A percentile compares a stretch with the other conserved stretches of the same genome.
phyloP scores from a whole-genome alignment of 2,797 vertebrate genomes.

The Lutjanus argentimaculatus region DNA sequence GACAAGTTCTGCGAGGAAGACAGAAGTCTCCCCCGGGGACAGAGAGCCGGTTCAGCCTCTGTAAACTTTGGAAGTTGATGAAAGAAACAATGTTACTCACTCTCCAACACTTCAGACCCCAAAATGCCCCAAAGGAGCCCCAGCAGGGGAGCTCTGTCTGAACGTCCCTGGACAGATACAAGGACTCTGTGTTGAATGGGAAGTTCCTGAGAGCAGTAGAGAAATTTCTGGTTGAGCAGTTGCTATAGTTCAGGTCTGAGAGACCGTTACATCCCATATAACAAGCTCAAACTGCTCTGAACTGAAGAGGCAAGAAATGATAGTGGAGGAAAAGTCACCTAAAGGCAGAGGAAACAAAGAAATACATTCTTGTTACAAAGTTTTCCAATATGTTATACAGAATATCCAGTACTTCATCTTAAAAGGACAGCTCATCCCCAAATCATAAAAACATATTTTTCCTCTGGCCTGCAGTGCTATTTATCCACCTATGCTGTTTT shows the following conservation, averaged over 20 bases:
- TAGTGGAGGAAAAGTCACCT: conserved; percentile 23
- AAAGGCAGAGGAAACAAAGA: background rate
- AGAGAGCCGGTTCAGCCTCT: conserved; percentile 72
- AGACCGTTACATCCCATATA: conserved; percentile 70
- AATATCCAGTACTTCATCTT: no score
- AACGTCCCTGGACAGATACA: conserved; percentile 77
- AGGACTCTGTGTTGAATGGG: conserved; percentile 67
- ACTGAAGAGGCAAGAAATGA: conserved; percentile 12
- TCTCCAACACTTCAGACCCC: conserved; percentile 73
- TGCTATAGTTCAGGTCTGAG: conserved; percentile 63
- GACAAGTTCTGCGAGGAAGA: conserved; percentile 70
- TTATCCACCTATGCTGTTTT: no score
- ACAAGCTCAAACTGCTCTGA: conserved; percentile 43
- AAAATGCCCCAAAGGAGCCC: conserved; percentile 65
- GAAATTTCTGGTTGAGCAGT: conserved; percentile 65
- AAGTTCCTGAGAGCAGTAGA: conserved; percentile 32
- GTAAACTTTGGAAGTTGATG: conserved; percentile 67
- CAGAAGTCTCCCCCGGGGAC: conserved; percentile 71
- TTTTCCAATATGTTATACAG: background rate
- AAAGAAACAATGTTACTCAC: conserved; percentile 75
- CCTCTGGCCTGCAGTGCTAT: no score
- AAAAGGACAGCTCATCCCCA: no score
- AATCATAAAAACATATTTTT: no score
- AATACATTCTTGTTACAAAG: conserved; percentile 5
- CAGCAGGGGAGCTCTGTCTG: conserved; percentile 57